Base-by-base conservation (phyloP, 2,888 invertebrate genomes). In the Thecophora atra region DNA sequence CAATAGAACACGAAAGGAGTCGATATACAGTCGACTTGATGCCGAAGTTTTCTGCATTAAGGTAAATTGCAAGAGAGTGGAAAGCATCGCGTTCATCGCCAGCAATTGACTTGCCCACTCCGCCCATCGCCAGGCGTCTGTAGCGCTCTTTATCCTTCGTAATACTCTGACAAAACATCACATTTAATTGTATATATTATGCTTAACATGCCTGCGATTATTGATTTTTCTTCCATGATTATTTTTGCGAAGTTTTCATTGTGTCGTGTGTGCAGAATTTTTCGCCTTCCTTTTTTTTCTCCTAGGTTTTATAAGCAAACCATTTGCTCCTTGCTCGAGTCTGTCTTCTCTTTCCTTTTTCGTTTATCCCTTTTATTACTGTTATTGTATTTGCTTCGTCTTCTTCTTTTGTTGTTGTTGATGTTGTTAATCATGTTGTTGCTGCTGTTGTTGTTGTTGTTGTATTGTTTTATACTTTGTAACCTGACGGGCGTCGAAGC, bases 181-280 rank as follows among this genome's bases (percentile, higher is more conserved):
- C 58, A 58, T 58, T 58, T 64, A 64, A 64, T 47, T 47, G 47
- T 47, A 64, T 26, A 47, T 47, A 47, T 64, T 64, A 13, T 42
- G 21, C 47, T 24, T 64, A 21, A 81, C 76, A 77, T 82, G 81
- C 80, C 79, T 80, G 79, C 79, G 78, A 79, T 82, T 83, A 81
- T 81, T 83, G 81, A 81, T 81, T 81, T 83, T 83, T 83, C 79
- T 82, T 82, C 80, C 81, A 80, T 28, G 28, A 17, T 7, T 80
- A 79, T 81, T 81, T 79, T 28, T 62, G 58, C 62, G 30, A 19
- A n/a, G n/a, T n/a, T 15, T 44, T 26, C 62, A 24, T 21, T 7
- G 4, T 54, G 30, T 42, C 37, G 67, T 42, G 37, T 67, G 65
- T 30, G 28, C 15, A 26, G 58, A 17, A 42, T 24, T 63, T 37